These are phyloP conservation scores for Mastomys natalensis DNA, from an alignment of 2,113 vertebrate species.

Conservation along the genomic window DNA sequence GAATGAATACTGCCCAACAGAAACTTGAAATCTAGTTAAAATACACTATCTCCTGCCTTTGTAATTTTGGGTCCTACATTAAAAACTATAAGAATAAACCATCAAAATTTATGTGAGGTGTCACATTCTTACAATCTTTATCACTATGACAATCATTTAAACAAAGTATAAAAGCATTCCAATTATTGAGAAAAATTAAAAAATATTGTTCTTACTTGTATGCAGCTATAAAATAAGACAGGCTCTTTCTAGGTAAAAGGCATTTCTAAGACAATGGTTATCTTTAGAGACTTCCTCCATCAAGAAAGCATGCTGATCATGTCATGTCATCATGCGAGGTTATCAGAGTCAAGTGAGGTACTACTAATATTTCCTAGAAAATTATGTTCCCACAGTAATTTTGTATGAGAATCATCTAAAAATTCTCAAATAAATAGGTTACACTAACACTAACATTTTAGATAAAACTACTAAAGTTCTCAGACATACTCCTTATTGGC, in stretches of 20 bases:
- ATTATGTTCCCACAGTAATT: not conserved
- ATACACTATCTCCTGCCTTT: not conserved
- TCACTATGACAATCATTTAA: not conserved
- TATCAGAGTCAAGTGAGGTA: not conserved
- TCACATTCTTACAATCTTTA: not conserved
- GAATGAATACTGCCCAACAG: not conserved
- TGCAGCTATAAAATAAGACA: not conserved
- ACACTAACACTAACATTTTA: not conserved
- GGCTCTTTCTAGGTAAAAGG: not conserved
- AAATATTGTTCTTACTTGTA: not conserved
- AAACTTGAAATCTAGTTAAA: not conserved
- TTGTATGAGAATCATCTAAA: not conserved
- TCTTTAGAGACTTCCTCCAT: not conserved
- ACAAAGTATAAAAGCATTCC: not conserved
- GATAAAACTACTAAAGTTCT: not conserved
- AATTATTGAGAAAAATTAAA: not conserved
- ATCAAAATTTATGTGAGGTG: not conserved
- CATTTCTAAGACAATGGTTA: not conserved
- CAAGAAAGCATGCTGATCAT: not conserved
- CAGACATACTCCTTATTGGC: not conserved
- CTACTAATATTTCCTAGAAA: not conserved
- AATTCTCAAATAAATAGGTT: not conserved
- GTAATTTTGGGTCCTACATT: not conserved
- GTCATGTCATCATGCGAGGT: not conserved
- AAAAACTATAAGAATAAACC: not conserved